Percentiles rank a stretch among this genome's conserved stretches.
Conservation (phyloP, 2,888 invertebrate genomes). For the Marasmarcha lunaedactyla region DNA sequence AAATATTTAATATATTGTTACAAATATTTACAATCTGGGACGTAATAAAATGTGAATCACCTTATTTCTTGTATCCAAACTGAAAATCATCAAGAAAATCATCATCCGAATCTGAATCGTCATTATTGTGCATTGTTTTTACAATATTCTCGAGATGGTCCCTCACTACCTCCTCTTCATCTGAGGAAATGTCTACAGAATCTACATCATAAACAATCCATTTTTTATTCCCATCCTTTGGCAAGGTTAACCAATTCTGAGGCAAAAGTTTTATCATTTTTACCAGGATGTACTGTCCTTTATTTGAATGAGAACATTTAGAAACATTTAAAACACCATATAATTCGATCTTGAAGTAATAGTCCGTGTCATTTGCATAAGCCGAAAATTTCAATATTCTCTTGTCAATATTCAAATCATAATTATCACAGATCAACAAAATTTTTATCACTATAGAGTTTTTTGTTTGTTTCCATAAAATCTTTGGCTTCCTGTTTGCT, state of each 20-base stretch:
- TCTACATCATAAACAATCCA: constrained; percentile 52
- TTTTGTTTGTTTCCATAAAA: constrained; percentile 47
- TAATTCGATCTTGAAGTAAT: constrained; percentile 45
- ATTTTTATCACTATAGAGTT: constrained; percentile 36
- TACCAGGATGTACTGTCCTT: constrained; percentile 45
- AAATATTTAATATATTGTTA: too few relatives aligned
- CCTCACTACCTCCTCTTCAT: constrained; percentile 27
- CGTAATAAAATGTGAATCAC: too few relatives aligned
- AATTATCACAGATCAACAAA: constrained; percentile 35
- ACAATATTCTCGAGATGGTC: constrained; percentile 20
- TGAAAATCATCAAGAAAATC: too few relatives aligned
- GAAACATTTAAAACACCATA: constrained; percentile 36
- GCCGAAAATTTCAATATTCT: constrained; percentile 32
- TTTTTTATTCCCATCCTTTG: constrained; percentile 26
- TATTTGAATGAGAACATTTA: constrained; percentile 31
- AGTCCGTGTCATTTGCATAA: constrained; percentile 25
- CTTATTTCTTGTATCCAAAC: too few relatives aligned
- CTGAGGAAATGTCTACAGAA: constrained; percentile 36
- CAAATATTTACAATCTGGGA: too few relatives aligned
- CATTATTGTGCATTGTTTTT: constrained; percentile 20
- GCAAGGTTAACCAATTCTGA: constrained; percentile 41
- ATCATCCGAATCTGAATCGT: constrained; percentile 28
- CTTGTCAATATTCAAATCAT: constrained; percentile 32
- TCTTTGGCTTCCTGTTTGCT: constrained; percentile 30
- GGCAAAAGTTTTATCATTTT: constrained; percentile 32